Conservation (phyloP, 2,888 invertebrate genomes). For the Caenorhabditis zanzibari region DNA sequence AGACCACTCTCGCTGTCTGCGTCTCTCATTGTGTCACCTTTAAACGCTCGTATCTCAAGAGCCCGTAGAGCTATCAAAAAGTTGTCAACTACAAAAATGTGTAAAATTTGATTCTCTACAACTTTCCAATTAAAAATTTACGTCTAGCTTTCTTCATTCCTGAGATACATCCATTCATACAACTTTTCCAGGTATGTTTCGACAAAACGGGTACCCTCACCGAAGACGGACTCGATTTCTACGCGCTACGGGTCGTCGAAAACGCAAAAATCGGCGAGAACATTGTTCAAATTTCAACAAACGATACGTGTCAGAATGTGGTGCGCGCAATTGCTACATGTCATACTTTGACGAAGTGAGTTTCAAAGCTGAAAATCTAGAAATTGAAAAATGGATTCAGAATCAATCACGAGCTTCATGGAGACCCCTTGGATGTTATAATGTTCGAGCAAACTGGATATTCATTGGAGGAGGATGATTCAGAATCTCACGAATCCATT, state of each 20-base stretch:
- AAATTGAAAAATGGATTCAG: conserved; percentile 84
- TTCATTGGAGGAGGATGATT: conserved; percentile 84
- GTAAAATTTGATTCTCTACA: neutral
- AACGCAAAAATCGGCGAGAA: conserved; percentile 71
- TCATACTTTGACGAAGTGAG: conserved; percentile 76
- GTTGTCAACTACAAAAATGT: neutral
- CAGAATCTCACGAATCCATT: conserved; percentile 48
- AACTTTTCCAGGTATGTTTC: conserved; percentile 84
- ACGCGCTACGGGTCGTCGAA: conserved; percentile 71
- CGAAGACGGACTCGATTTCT: conserved; percentile 83
- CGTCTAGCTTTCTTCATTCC: too few relatives aligned
- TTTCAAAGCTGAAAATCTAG: neutral
- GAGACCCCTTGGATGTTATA: conserved; percentile 86
- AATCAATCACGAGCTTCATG: conserved; percentile 88
- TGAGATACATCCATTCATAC: neutral
- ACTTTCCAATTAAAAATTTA: too few relatives aligned
- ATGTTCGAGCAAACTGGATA: conserved; percentile 82
- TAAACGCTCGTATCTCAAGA: neutral
- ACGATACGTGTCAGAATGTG: conserved; percentile 72
- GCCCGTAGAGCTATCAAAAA: neutral
- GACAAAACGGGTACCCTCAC: conserved; percentile 85
- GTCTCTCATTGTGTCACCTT: neutral
- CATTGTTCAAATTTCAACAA: conserved; percentile 67
- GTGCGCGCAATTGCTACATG: conserved; percentile 81
- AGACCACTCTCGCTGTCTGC: neutral